Conservation (phyloP, 2,797 vertebrate genomes). For the Lepilemur ruficaudatus region DNA sequence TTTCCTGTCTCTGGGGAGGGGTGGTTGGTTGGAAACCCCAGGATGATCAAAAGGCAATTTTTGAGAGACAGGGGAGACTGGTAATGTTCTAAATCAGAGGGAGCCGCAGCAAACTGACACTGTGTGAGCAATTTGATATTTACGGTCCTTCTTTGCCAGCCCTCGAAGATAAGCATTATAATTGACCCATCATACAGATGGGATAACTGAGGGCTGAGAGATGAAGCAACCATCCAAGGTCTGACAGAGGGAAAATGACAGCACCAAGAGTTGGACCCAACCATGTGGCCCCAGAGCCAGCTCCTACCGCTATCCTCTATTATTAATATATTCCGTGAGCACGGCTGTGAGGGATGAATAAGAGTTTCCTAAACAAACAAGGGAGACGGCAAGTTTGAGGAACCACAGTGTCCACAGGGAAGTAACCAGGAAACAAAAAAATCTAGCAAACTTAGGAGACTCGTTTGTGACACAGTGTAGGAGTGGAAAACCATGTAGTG, state of each 20-base stretch:
- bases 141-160: background rate
- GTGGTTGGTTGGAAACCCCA: background rate
- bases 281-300: background rate
- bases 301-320: background rate
- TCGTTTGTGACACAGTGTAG: background rate
- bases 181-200: background rate
- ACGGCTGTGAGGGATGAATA: background rate
- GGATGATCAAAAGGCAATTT: background rate
- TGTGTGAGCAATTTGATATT: background rate
- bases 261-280: background rate
- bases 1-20: background rate
- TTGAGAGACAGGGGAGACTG: background rate
- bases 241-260: background rate
- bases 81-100: background rate
- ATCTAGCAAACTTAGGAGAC: background rate
- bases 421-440: slow-evolving; percentile 8
- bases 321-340: background rate
- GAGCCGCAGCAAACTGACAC: background rate
- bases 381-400: background rate
- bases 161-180: background rate
- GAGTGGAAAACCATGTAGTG: background rate
- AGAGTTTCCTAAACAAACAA: background rate
- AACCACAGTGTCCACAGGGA: background rate
- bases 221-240: background rate
- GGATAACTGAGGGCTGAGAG: background rate